Conservation (phyloP, 1,140 invertebrate species). For the Maconellicoccus hirsutus region DNA sequence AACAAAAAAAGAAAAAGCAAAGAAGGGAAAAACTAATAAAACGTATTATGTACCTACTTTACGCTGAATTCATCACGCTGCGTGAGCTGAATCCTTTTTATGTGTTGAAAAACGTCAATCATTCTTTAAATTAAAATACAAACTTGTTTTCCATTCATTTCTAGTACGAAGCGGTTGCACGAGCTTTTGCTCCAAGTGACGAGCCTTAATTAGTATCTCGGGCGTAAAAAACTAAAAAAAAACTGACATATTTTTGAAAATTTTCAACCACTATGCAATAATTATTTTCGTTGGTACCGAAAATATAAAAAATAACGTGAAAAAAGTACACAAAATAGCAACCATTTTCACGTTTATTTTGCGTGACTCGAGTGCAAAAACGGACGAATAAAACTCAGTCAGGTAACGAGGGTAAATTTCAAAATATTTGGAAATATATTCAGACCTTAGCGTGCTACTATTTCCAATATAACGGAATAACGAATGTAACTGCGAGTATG, state of each 20-base stretch:
- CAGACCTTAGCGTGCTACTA: background rate
- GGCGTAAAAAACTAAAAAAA: too few relatives aligned
- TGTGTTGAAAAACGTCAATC: background rate
- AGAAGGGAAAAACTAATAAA: background rate
- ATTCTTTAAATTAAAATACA: background rate
- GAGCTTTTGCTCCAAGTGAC: background rate
- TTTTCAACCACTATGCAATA: background rate
- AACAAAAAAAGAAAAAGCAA: background rate
- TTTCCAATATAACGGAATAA: background rate
- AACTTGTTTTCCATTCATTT: background rate
- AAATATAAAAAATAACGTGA: background rate
- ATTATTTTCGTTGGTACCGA: background rate
- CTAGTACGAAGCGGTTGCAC: background rate
- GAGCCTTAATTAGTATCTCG: background rate
- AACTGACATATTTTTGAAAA: too few relatives aligned
- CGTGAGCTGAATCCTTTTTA: background rate
- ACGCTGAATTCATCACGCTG: background rate
- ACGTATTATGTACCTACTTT: background rate
- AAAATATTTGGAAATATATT: conserved; percentile 1
- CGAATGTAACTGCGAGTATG: background rate
- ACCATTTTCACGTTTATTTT: conserved; percentile 1
- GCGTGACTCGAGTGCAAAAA: background rate
- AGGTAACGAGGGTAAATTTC: conserved; percentile 3
- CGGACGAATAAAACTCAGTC: background rate
- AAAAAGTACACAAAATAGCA: background rate